Conservation (phyloP, 2,888 invertebrate species). For the Drosophila mimetica region DNA sequence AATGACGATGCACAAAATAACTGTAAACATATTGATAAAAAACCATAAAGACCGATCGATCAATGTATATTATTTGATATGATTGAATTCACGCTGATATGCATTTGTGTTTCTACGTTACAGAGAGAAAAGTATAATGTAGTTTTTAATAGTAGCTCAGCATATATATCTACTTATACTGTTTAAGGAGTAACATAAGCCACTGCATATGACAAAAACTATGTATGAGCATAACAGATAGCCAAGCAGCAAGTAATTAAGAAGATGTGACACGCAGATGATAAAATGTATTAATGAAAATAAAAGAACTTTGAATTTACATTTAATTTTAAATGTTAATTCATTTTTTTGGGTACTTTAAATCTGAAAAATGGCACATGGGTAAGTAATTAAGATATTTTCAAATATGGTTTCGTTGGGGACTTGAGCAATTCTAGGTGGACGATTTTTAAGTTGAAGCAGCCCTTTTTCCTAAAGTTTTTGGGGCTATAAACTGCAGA, state of each 20-base stretch:
- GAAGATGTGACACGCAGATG: conserved; percentile 33
- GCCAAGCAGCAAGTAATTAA: conserved; percentile 15
- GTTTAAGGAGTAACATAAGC: conserved; percentile 61
- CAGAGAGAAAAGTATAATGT: conserved; percentile 49
- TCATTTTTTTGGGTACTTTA: not conserved
- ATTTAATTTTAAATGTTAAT: not conserved
- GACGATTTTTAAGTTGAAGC: no score
- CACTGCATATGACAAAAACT: conserved; percentile 31
- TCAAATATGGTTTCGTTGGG: no score
- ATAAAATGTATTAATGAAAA: conserved; percentile 65
- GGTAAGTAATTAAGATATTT: no score
- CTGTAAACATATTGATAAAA: conserved; percentile 4
- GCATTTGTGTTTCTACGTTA: conserved; percentile 36
- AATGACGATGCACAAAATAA: conserved; percentile 5
- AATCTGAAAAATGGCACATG: not conserved
- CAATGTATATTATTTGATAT: conserved; percentile 1
- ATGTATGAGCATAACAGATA: conserved; percentile 33
- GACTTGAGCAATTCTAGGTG: no score
- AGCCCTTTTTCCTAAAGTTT: no score
- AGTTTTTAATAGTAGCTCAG: conserved; percentile 69
- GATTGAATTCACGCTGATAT: conserved; percentile 4
- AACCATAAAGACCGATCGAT: not conserved
- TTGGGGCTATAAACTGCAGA: no score
- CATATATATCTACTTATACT: conserved; percentile 65
- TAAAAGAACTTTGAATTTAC: conserved; percentile 58